Conservation (phyloP, 2,797 vertebrate species). For the Buceros bicornis region DNA sequence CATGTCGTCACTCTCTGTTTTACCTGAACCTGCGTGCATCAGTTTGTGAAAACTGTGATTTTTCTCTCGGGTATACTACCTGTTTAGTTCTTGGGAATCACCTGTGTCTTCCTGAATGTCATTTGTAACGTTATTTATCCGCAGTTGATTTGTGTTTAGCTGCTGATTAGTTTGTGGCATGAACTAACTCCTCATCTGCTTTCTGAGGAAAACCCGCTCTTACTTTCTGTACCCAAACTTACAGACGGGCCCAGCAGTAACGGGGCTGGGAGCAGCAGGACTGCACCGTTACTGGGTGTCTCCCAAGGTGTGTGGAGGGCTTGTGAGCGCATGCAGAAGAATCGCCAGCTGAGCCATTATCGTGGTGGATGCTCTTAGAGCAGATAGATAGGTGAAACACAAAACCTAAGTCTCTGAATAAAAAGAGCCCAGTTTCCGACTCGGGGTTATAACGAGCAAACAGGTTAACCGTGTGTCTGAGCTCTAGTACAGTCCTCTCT, state of each 20-base stretch:
- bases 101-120: not conserved
- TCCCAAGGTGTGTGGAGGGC: not conserved
- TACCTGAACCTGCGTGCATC: not conserved
- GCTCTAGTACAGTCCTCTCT: not conserved
- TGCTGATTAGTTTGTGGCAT: not conserved
- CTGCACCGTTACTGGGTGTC: not conserved
- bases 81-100: not conserved
- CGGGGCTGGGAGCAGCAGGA: not conserved
- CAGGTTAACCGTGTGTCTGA: not conserved
- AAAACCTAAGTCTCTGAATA: not conserved
- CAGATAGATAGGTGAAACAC: not conserved
- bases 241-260: not conserved
- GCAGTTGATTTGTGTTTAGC: conserved; percentile 6
- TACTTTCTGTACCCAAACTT: not conserved
- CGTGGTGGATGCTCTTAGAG: not conserved
- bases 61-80: not conserved
- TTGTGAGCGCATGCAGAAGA: not conserved
- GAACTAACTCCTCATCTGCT: not conserved
- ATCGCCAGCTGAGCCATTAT: not conserved
- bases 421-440: not conserved
- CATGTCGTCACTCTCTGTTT: not conserved
- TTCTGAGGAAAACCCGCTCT: not conserved
- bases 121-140: not conserved
- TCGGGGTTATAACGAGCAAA: not conserved
- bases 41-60: not conserved